phyloP scores from a whole-genome alignment of 2,888 invertebrate genomes.

The Cephus nigrinus region DNA sequence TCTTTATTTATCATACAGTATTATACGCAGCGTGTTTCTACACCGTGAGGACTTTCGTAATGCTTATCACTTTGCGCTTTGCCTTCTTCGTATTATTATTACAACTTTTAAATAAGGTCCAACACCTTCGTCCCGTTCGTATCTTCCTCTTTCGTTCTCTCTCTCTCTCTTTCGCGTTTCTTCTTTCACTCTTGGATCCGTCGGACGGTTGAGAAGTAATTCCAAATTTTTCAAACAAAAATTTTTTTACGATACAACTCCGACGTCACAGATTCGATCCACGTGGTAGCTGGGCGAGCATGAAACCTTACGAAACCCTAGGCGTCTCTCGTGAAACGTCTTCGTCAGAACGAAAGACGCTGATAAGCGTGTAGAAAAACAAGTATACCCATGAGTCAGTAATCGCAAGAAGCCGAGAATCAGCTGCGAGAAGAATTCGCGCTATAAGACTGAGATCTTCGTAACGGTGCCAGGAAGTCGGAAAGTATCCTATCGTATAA shows the following conservation, averaged over 20 bases:
- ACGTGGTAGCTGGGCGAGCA: background rate
- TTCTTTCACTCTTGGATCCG: background rate
- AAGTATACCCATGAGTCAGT: background rate
- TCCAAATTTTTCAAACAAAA: background rate
- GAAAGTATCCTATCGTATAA: background rate
- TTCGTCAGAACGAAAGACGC: background rate
- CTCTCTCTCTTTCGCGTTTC: background rate
- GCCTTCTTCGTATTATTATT: background rate
- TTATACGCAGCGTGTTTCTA: background rate
- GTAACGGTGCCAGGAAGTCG: background rate
- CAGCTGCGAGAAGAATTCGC: background rate
- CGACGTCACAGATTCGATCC: background rate
- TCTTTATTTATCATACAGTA: background rate
- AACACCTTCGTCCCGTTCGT: conserved; percentile 24
- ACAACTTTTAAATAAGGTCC: background rate
- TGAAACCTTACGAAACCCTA: background rate
- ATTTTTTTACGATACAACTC: background rate
- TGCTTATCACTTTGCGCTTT: background rate
- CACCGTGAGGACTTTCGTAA: background rate
- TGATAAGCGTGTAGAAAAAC: background rate
- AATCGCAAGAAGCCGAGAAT: background rate
- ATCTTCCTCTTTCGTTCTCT: background rate
- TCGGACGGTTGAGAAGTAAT: background rate
- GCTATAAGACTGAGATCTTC: background rate
- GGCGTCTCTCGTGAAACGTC: background rate